phyloP scores from a whole-genome alignment of 2,888 invertebrate species.

The Deroplatys truncata region DNA sequence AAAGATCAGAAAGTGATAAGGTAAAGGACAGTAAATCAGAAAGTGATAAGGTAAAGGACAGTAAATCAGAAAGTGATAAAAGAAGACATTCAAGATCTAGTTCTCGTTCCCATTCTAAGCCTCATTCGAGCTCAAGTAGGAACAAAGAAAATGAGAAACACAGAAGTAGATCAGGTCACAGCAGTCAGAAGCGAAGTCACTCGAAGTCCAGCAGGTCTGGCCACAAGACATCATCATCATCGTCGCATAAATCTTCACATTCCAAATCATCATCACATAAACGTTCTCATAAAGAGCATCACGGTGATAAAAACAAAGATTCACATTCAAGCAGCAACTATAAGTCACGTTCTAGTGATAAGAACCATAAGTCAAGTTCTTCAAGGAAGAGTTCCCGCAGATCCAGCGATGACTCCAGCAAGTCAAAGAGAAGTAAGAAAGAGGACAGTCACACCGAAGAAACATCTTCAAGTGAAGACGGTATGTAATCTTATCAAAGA shows the following conservation, averaged over 20 bases:
- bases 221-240: background rate
- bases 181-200: background rate
- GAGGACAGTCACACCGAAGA: background rate
- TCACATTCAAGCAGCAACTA: too few relatives aligned
- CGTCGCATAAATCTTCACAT: too few relatives aligned
- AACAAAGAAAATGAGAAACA: slow-evolving; percentile 38
- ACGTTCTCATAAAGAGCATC: too few relatives aligned
- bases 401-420: background rate
- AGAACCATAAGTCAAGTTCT: background rate
- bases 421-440: background rate
- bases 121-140: background rate
- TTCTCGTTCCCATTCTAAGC: background rate
- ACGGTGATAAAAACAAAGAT: too few relatives aligned
- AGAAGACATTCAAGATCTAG: background rate
- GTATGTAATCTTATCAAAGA: background rate
- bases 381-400: background rate
- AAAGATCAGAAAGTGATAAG: background rate
- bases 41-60: slow-evolving; percentile 15
- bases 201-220: background rate
- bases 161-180: slow-evolving; percentile 37
- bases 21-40: slow-evolving; percentile 34
- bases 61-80: slow-evolving; percentile 24
- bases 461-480: background rate
- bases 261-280: too few relatives aligned
- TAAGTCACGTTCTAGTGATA: background rate